Evolutionary conservation across 2,113 vertebrate genomes (phyloP).

Genomic region (Petrocephalus zakoni): DNA sequence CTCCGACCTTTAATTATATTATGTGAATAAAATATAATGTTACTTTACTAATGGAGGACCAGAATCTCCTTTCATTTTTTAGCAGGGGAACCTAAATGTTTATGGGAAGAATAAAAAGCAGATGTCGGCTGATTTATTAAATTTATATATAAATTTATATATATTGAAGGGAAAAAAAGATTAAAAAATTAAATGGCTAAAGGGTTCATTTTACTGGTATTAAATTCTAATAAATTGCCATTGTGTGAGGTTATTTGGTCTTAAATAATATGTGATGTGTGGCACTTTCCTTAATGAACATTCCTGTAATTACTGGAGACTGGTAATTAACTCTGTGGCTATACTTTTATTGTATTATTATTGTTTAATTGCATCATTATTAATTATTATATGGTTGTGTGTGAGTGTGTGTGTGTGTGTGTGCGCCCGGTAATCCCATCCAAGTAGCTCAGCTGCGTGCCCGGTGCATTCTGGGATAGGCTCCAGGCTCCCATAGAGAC

Average conservation of each 20-base stretch:
- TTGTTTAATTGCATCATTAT: conserved; percentile 52
- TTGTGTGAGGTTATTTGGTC: conserved; percentile 8
- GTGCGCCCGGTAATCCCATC: background rate
- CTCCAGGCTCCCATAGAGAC: background rate
- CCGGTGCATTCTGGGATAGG: background rate
- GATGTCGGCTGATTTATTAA: background rate
- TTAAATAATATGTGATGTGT: conserved; percentile 42
- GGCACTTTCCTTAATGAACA: conserved; percentile 38
- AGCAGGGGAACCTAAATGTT: background rate
- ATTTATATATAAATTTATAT: too few relatives aligned
- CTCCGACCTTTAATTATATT: background rate
- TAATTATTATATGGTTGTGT: background rate
- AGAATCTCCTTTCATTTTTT: background rate
- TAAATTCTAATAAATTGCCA: background rate
- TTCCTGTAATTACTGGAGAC: conserved; percentile 43
- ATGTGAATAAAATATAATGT: background rate
- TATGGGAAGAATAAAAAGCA: background rate
- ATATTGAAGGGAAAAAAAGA: too few relatives aligned
- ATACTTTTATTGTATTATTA: conserved; percentile 38
- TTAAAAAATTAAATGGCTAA: background rate
- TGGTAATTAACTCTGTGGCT: conserved; percentile 52
- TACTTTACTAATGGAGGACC: background rate
- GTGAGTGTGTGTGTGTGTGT: background rate
- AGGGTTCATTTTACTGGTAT: background rate
- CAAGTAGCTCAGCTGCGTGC: background rate